phyloP scores from a whole-genome alignment of 1,140 invertebrate genomes.

The Drosophila obscura region DNA sequence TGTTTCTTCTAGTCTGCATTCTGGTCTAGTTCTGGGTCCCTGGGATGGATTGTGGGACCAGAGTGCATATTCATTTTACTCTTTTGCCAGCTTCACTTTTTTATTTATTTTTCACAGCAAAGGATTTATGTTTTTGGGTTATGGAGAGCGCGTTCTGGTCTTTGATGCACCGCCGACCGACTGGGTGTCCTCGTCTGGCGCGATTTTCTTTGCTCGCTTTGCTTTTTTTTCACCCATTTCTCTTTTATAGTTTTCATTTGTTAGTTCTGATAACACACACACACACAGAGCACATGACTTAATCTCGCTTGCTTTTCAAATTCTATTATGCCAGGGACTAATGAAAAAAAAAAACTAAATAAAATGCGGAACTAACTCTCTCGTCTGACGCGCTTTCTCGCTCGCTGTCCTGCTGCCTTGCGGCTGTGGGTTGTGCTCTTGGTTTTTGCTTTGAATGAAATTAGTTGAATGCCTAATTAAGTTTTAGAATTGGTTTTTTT shows the following conservation, averaged over 20 bases:
- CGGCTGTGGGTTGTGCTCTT: constrained; percentile 37
- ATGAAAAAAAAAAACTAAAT: constrained; percentile 62
- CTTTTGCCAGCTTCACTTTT: constrained; percentile 6
- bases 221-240: constrained; percentile 9
- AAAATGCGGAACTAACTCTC: constrained; percentile 27
- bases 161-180: constrained; percentile 44
- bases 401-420: constrained; percentile 1
- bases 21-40: not conserved
- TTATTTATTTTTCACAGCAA: constrained; percentile 62
- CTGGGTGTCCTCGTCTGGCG: constrained; percentile 19
- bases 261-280: constrained; percentile 50
- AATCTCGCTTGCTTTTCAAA: constrained; percentile 49
- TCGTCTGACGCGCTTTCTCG: constrained; percentile 28
- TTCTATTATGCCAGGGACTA: constrained; percentile 57
- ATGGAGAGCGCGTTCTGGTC: constrained; percentile 50
- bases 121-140: constrained; percentile 78
- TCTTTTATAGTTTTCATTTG: constrained; percentile 34
- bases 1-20: too few relatives aligned
- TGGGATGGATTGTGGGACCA: not conserved
- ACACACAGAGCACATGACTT: not conserved
- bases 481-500: constrained; percentile 23
- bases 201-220: constrained; percentile 17
- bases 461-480: constrained; percentile 41
- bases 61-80: too few relatives aligned
- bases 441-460: constrained; percentile 43